phyloP scores from a whole-genome alignment of 2,797 vertebrate species.

The Hapalemur alaotrensis region DNA sequence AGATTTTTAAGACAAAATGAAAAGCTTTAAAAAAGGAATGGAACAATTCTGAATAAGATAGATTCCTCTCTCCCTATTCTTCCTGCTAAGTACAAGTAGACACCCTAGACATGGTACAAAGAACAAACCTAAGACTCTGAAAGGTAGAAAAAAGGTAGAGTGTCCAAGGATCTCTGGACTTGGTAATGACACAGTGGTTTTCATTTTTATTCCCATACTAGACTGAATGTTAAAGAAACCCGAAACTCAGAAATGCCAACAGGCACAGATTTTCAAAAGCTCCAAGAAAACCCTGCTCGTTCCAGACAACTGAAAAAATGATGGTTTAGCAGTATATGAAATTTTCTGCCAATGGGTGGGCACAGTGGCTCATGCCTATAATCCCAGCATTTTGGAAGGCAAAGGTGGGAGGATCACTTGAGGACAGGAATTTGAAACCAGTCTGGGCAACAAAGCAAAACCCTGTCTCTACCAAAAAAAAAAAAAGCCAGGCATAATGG shows the following conservation, averaged over 20 bases:
- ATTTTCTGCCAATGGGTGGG: background rate
- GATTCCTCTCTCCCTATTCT: background rate
- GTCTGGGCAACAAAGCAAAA: too few relatives aligned
- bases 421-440: too few relatives aligned
- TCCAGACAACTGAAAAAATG: background rate
- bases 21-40: background rate
- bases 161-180: background rate
- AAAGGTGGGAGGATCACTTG: too few relatives aligned
- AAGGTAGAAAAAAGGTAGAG: background rate
- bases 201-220: background rate
- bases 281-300: background rate
- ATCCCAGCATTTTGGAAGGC: too few relatives aligned
- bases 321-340: background rate
- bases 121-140: too few relatives aligned
- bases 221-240: background rate
- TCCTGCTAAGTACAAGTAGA: background rate
- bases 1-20: background rate
- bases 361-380: too few relatives aligned
- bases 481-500: too few relatives aligned
- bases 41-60: background rate
- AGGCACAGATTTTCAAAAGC: background rate
- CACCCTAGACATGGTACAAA: too few relatives aligned
- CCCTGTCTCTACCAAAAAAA: too few relatives aligned
- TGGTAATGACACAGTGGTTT: background rate
- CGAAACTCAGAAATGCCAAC: background rate